phyloP scores from a whole-genome alignment of 2,888 invertebrate species.

The Acleris emargana region DNA sequence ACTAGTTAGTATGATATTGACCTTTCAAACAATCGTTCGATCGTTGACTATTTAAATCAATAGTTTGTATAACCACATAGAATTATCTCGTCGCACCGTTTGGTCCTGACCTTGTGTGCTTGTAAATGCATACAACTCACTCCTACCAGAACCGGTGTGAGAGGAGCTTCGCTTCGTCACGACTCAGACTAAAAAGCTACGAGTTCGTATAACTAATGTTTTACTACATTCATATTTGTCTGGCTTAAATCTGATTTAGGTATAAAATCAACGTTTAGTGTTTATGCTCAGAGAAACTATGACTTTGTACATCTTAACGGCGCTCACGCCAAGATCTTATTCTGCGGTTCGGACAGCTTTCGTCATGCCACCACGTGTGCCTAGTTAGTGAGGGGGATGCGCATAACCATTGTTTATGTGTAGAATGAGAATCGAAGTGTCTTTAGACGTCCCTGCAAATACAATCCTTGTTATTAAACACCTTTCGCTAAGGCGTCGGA shows the following conservation, averaged over 20 bases:
- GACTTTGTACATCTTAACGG: background rate
- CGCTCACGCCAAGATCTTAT: background rate
- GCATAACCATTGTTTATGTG: no score
- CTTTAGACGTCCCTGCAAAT: background rate
- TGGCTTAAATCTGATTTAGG: background rate
- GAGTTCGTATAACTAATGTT: background rate
- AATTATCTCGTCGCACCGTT: constrained; percentile 48
- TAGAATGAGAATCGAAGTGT: background rate
- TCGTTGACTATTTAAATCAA: constrained; percentile 52
- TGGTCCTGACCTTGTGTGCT: constrained; percentile 67
- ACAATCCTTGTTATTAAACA: background rate
- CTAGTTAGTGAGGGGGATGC: no score
- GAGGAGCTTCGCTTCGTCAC: constrained; percentile 20
- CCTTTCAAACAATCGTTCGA: constrained; percentile 43
- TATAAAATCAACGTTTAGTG: background rate
- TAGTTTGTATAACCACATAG: constrained; percentile 43
- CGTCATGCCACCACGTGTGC: background rate
- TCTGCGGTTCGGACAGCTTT: constrained; percentile 15
- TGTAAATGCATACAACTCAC: constrained; percentile 57
- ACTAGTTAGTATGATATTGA: constrained; percentile 45
- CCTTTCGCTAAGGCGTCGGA: background rate
- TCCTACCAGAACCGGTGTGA: constrained; percentile 37
- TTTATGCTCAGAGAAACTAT: background rate
- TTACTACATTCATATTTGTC: constrained; percentile 1
- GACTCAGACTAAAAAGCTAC: constrained; percentile 13